phyloP scores from a whole-genome alignment of 2,888 invertebrate genomes.

The Heteromurus nitidus region DNA sequence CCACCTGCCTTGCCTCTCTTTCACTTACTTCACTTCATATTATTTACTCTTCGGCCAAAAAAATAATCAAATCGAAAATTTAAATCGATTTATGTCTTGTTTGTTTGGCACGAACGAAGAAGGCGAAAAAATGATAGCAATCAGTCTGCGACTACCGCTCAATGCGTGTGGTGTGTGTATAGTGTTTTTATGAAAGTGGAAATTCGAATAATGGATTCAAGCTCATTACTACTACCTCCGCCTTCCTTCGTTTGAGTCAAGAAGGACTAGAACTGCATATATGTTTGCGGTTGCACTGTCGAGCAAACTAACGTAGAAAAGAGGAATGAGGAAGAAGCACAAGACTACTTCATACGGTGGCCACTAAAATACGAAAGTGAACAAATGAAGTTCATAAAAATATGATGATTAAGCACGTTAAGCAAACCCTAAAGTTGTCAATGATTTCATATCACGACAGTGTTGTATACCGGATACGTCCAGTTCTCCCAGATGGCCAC shows the following conservation, averaged over 20 bases:
- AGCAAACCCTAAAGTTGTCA: slow-evolving; percentile 20
- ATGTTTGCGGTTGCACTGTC: neutral
- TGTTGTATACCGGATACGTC: neutral
- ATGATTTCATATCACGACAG: slow-evolving; percentile 32
- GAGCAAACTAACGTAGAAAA: no score
- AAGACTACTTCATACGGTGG: neutral
- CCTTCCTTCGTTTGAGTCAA: neutral
- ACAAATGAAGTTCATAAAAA: slow-evolving; percentile 28
- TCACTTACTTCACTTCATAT: neutral
- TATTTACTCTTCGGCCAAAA: neutral
- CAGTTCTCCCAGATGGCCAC: neutral
- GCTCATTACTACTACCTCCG: neutral
- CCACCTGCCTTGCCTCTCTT: slow-evolving; percentile 29
- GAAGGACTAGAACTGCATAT: neutral
- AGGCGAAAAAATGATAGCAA: neutral
- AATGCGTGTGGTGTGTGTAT: neutral
- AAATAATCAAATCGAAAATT: neutral
- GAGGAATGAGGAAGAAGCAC: no score
- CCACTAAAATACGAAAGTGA: neutral
- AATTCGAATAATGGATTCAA: neutral
- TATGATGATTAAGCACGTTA: slow-evolving; percentile 27
- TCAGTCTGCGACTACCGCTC: neutral
- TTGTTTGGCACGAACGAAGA: neutral
- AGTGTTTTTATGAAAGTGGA: neutral
- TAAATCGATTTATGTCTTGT: neutral